These are phyloP conservation scores for Pseudomugil gertrudae DNA, from an alignment of 2,797 vertebrate genomes.

Conservation along the genomic window DNA sequence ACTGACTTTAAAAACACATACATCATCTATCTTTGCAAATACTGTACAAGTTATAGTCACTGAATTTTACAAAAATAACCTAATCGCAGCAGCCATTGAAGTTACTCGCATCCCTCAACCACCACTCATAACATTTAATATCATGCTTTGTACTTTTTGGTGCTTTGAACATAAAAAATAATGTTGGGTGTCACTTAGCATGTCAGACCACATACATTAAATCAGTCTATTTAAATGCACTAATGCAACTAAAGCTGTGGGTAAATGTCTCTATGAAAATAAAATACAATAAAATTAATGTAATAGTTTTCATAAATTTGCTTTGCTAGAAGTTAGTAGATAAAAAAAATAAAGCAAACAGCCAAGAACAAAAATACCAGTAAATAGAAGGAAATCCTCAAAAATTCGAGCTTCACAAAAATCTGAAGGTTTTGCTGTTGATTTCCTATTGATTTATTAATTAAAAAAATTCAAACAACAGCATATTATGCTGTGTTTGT, in stretches of 20 bases:
- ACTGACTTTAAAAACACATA: not conserved
- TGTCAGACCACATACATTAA: not conserved
- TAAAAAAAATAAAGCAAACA: not conserved
- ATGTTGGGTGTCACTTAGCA: not conserved
- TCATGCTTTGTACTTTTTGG: not conserved
- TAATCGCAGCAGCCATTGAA: not conserved
- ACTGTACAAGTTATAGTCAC: too few relatives aligned
- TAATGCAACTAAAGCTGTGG: not conserved
- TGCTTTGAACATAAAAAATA: not conserved
- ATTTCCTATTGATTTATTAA: not conserved
- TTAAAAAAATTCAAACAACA: not conserved
- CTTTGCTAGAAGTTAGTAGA: not conserved
- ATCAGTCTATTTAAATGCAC: not conserved
- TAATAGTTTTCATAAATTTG: not conserved
- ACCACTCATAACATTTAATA: not conserved
- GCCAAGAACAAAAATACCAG: not conserved
- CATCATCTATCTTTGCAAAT: not conserved
- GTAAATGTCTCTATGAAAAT: not conserved
- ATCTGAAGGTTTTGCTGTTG: not conserved
- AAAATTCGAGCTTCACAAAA: too few relatives aligned
- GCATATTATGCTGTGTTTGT: not conserved
- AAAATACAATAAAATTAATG: not conserved
- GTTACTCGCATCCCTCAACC: not conserved
- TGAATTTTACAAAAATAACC: not conserved
- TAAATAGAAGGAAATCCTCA: not conserved